Percentiles rank a stretch among this genome's conserved stretches.
phyloP scores from a whole-genome alignment of 2,888 invertebrate genomes.

The Sylvicola fuscatus region DNA sequence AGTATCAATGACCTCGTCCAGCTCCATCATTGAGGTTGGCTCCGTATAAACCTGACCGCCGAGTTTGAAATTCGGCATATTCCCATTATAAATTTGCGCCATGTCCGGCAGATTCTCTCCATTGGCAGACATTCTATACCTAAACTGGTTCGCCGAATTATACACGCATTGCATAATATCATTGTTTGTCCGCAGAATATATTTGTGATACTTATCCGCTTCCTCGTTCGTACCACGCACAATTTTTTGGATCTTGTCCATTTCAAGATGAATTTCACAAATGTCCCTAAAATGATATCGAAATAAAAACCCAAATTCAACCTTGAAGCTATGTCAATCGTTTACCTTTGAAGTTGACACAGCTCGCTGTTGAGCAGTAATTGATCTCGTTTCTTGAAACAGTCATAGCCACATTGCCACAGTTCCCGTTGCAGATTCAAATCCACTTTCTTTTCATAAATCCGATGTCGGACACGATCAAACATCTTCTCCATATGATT shows the following conservation, averaged over 20 bases:
- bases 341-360: conserved; percentile 4
- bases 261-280: conserved; percentile 26
- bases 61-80: not conserved
- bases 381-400: conserved; percentile 7
- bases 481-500: conserved; percentile 1
- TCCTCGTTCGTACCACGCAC: conserved; percentile 11
- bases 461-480: conserved; percentile 1
- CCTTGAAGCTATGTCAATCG: not conserved
- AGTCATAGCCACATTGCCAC: conserved; percentile 6
- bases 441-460: conserved; percentile 1
- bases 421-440: conserved; percentile 4
- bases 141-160: not conserved
- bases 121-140: not conserved
- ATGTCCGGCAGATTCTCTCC: not conserved
- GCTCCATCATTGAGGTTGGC: no score
- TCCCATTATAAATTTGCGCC: not conserved
- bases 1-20: no score
- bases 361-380: conserved; percentile 3
- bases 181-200: not conserved
- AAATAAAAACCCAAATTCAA: not conserved
- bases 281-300: conserved; percentile 24
- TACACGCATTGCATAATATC: not conserved
- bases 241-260: conserved; percentile 26
- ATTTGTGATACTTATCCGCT: not conserved
- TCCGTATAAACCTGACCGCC: not conserved